Evolutionary conservation across 2,888 invertebrate species (phyloP).

Genomic region (Micropterix aruncella): DNA sequence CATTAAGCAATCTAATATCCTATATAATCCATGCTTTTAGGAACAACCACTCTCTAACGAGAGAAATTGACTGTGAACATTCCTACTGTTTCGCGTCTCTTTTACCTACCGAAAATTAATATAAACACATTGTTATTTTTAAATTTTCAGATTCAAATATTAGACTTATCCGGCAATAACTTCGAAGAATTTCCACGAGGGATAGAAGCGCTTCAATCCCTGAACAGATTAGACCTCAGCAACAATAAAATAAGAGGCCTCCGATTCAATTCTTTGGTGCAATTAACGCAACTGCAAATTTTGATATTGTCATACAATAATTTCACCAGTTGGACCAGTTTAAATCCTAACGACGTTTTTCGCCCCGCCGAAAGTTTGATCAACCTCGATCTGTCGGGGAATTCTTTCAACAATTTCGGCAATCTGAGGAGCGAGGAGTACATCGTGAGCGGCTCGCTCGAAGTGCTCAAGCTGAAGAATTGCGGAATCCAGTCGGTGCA

Average conservation of each 20-base stretch:
- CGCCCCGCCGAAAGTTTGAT: slow-evolving; percentile 33
- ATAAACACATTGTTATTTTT: too few species aligned
- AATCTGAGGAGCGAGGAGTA: slow-evolving; percentile 32
- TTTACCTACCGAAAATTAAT: too few species aligned
- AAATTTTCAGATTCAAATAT: slow-evolving; percentile 46
- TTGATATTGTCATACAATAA: slow-evolving; percentile 49
- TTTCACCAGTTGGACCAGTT: slow-evolving; percentile 40
- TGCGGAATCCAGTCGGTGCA: slow-evolving; percentile 44
- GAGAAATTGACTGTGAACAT: too few species aligned
- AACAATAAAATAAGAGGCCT: slow-evolving; percentile 36
- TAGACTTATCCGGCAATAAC: slow-evolving; percentile 49
- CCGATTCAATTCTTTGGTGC: slow-evolving; percentile 29
- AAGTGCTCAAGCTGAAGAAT: slow-evolving; percentile 42
- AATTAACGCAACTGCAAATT: slow-evolving; percentile 38
- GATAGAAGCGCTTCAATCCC: slow-evolving; percentile 30
- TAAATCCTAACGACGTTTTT: slow-evolving; percentile 39
- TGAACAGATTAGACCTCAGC: slow-evolving; percentile 19
- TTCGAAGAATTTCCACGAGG: slow-evolving; percentile 39
- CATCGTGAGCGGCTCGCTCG: slow-evolving; percentile 42
- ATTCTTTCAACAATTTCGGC: slow-evolving; percentile 40
- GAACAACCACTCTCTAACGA: too few species aligned
- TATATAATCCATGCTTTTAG: too few species aligned
- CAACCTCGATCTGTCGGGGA: slow-evolving; percentile 48
- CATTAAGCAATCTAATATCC: too few species aligned
- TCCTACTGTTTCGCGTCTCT: too few species aligned